phyloP scores from a whole-genome alignment of 1,140 invertebrate genomes.

The Planococcus citri region DNA sequence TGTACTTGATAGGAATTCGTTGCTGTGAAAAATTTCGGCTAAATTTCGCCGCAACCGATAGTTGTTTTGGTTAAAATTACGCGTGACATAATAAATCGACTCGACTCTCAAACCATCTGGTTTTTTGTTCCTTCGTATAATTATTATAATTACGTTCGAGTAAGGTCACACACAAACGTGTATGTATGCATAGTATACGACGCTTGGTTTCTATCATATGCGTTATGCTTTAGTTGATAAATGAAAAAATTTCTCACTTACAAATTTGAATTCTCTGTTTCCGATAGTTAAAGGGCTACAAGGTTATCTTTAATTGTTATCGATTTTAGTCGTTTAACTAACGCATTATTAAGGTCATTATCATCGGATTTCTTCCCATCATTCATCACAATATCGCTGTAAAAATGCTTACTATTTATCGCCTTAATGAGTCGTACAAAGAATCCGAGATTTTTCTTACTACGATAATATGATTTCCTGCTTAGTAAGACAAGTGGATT shows the following conservation, averaged over 20 bases:
- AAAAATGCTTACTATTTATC: not conserved
- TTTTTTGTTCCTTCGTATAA: not conserved
- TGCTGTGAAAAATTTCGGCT: no score
- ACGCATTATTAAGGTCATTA: not conserved
- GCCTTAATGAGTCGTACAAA: not conserved
- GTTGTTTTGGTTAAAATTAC: no score
- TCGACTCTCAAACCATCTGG: not conserved
- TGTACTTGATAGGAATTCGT: no score
- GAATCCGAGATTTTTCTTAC: not conserved
- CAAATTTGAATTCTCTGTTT: not conserved
- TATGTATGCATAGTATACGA: no score
- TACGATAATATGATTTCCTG: not conserved
- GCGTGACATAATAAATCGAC: no score
- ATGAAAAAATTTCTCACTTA: not conserved
- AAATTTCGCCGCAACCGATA: no score
- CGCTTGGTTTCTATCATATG: not conserved
- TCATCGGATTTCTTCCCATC: not conserved
- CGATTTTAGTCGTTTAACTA: not conserved
- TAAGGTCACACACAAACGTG: not conserved
- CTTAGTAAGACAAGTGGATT: not conserved
- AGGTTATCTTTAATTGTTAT: slow-evolving; percentile 1
- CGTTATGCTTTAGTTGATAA: not conserved
- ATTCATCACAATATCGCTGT: not conserved
- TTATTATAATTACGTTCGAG: not conserved
- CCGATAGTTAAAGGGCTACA: not conserved